These are phyloP conservation scores for Oncorhynchus tshawytscha DNA, from an alignment of 2,113 vertebrate species.

Conservation along the genomic window DNA sequence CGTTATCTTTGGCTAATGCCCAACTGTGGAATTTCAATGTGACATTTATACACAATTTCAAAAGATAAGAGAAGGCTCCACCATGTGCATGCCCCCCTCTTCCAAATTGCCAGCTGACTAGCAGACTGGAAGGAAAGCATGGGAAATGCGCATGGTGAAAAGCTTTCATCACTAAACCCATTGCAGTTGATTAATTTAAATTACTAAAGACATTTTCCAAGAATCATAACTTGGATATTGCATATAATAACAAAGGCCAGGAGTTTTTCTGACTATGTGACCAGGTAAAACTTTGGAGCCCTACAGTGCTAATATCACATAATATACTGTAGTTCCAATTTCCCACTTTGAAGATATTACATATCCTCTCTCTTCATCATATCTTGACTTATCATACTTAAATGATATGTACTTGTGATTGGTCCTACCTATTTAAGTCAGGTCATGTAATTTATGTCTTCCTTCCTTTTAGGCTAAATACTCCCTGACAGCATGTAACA, in stretches of 20 bases:
- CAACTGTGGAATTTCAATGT: slow-evolving; percentile 42
- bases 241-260: too few relatives aligned
- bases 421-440: not conserved
- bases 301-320: too few relatives aligned
- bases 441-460: slow-evolving; percentile 15
- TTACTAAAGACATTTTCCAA: too few relatives aligned
- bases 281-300: too few relatives aligned
- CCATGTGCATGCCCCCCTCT: not conserved
- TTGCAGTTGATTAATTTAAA: too few relatives aligned
- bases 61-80: slow-evolving; percentile 35
- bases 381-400: too few relatives aligned
- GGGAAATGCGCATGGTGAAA: not conserved
- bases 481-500: slow-evolving; percentile 30
- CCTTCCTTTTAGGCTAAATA: slow-evolving; percentile 24
- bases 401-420: not conserved
- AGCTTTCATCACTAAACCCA: too few relatives aligned
- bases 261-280: too few relatives aligned
- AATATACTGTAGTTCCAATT: not conserved
- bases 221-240: too few relatives aligned
- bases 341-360: not conserved
- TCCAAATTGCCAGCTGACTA: not conserved
- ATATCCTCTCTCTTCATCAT: not conserved
- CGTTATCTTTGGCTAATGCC: slow-evolving; percentile 41
- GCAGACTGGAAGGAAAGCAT: not conserved
- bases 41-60: slow-evolving; percentile 40